Evolutionary conservation across 2,888 invertebrate species (phyloP), one percentile per base, ranked within the genome.

Genomic region (Cacoxenus indagator): DNA sequence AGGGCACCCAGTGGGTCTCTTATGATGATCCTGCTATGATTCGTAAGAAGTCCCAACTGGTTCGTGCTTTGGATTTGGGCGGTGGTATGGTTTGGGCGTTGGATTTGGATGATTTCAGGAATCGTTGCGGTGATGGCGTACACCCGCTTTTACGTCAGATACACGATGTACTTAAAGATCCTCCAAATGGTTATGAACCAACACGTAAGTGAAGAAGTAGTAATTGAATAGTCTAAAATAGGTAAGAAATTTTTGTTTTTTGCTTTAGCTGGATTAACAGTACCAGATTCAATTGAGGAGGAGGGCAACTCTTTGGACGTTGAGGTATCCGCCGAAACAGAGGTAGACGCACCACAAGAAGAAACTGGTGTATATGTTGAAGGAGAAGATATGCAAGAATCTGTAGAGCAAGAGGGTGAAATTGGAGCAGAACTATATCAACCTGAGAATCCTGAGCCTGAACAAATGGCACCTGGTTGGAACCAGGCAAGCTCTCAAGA

Each of bases 21-120:
- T 97, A 91, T 81, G 97, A 97, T 84, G 96, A 97, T 83, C 90
- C 91, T 8, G 92, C 92, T 37, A 96, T 93, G 88, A 92, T 97
- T 54, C 90, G 91, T 71, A 91, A 90, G 73, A 97, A 97, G 89
- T 93, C 95, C 0, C 92, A 95, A 78, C 93, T 92, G 79, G 92
- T 96, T 43, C 91, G 94, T 71, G 90, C 92, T 14, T 90, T 95
- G 87, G 91, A 93, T 72, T 90, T 97, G 19, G 96, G 93, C 14
- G 96, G 96, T 69, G 96, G 95, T 19, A 96, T 96, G 96, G 92
- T 96, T 54, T 96, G 96, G 96, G 96, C 96, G 0, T 88, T 96
- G 43, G 96, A 96, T 89, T 91, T 96, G 75, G 96, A 96, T 77
- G 96, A 96, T 87, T 96, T 95, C 84, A 92, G 91, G 73, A 92